These are phyloP conservation scores for Symphodus melops DNA, from an alignment of 2,113 vertebrate genomes.

Conservation along the genomic window DNA sequence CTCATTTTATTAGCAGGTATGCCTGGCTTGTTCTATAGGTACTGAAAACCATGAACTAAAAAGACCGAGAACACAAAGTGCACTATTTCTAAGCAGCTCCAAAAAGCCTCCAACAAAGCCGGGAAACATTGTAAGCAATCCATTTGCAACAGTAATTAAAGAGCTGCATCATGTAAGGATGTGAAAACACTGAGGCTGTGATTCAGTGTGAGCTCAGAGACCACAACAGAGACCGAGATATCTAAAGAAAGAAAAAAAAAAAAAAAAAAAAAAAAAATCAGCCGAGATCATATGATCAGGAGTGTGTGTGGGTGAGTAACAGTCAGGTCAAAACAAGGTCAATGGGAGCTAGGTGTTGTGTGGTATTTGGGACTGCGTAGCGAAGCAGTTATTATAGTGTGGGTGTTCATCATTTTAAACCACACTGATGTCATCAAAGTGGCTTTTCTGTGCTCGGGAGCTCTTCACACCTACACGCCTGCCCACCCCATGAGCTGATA, in stretches of 20 bases:
- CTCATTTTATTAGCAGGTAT: constrained; percentile 54
- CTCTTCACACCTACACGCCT: constrained; percentile 58
- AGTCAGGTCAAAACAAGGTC: constrained; percentile 46
- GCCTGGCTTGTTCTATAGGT: constrained; percentile 11
- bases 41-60: constrained; percentile 18
- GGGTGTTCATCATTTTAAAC: constrained; percentile 58
- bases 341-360: constrained; percentile 42
- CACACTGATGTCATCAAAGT: constrained; percentile 42
- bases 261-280: not conserved
- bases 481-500: constrained; percentile 46
- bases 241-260: constrained; percentile 19
- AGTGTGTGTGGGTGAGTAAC: constrained; percentile 16
- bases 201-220: constrained; percentile 41
- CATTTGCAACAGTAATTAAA: constrained; percentile 10
- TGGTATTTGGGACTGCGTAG: constrained; percentile 35
- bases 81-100: not conserved
- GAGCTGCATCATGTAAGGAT: not conserved
- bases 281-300: constrained; percentile 22
- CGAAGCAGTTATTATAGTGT: constrained; percentile 62
- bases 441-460: constrained; percentile 33
- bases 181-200: not conserved
- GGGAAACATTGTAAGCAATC: constrained; percentile 7
- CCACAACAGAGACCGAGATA: constrained; percentile 30
- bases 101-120: constrained; percentile 2
- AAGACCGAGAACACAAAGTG: constrained; percentile 22